These are phyloP conservation scores for Maccullochella peelii DNA, from an alignment of 2,113 vertebrate species.

Conservation along the genomic window DNA sequence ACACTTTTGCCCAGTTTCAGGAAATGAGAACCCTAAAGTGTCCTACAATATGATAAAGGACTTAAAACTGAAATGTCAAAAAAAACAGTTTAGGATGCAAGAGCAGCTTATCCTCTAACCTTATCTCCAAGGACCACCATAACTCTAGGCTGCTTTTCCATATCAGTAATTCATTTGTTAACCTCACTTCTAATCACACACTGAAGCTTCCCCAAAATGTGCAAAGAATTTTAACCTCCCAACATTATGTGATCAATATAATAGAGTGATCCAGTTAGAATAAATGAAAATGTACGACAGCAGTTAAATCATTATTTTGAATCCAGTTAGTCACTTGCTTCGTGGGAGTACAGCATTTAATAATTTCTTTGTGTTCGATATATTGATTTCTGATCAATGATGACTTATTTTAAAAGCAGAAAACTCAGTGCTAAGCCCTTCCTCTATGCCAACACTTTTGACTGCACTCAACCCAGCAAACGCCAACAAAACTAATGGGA, in stretches of 20 bases:
- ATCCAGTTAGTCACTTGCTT: not conserved
- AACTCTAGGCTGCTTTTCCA: constrained; percentile 56
- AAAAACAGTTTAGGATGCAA: constrained; percentile 41
- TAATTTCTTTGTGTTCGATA: not conserved
- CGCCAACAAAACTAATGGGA: not conserved
- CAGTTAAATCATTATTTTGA: constrained; percentile 10
- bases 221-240: constrained; percentile 26
- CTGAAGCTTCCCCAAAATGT: constrained; percentile 30
- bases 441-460: not conserved
- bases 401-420: constrained; percentile 7
- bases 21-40: constrained; percentile 39
- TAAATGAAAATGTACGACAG: constrained; percentile 22
- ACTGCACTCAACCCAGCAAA: not conserved
- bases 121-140: constrained; percentile 59
- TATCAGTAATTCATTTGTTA: constrained; percentile 61
- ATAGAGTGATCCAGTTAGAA: constrained; percentile 4
- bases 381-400: constrained; percentile 19
- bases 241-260: constrained; percentile 19
- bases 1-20: not conserved
- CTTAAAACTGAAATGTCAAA: constrained; percentile 42
- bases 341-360: not conserved
- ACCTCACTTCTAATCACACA: constrained; percentile 46
- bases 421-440: not conserved
- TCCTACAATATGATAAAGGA: constrained; percentile 39
- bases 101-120: constrained; percentile 52